Conservation (phyloP, 2,797 vertebrate genomes). For the Takifugu rubripes region DNA sequence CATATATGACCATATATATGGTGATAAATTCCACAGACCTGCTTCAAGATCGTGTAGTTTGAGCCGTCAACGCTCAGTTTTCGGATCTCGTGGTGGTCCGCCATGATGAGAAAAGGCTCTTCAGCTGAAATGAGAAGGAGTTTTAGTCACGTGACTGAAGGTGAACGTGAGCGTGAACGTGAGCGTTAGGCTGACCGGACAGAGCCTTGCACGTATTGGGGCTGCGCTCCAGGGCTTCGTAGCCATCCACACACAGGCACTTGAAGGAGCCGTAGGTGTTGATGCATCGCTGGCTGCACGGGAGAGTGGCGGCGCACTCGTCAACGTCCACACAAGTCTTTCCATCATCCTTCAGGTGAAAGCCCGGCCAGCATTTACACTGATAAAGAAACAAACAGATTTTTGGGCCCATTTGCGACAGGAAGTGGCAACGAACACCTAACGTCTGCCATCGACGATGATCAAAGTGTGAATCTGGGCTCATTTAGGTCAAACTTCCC, state of each 20-base stretch:
- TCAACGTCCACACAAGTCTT: slow-evolving; percentile 94
- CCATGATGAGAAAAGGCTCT: slow-evolving; percentile 96
- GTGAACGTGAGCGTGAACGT: no score
- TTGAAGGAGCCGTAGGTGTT: slow-evolving; percentile 96
- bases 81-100: slow-evolving; percentile 97
- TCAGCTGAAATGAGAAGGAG: slow-evolving; percentile 78
- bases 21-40: slow-evolving; percentile 71
- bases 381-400: slow-evolving; percentile 44
- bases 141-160: slow-evolving; percentile 2
- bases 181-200: slow-evolving; percentile 77
- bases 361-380: slow-evolving; percentile 99
- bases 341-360: slow-evolving; percentile 92
- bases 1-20: not conserved
- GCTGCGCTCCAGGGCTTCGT: slow-evolving; percentile 85
- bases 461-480: not conserved
- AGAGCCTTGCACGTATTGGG: slow-evolving; percentile 90
- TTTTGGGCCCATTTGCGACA: not conserved
- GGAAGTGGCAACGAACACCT: not conserved
- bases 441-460: not conserved
- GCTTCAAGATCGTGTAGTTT: slow-evolving; percentile 97
- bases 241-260: slow-evolving; percentile 91
- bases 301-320: slow-evolving; percentile 89
- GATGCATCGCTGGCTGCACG: slow-evolving; percentile 96
- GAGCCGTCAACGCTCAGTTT: slow-evolving; percentile 97
- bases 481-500: slow-evolving; percentile 16